A percentile compares a stretch with the other conserved stretches of the same genome.
Conservation (phyloP, 2,113 vertebrate genomes). For the Lepisosteus osseus region DNA sequence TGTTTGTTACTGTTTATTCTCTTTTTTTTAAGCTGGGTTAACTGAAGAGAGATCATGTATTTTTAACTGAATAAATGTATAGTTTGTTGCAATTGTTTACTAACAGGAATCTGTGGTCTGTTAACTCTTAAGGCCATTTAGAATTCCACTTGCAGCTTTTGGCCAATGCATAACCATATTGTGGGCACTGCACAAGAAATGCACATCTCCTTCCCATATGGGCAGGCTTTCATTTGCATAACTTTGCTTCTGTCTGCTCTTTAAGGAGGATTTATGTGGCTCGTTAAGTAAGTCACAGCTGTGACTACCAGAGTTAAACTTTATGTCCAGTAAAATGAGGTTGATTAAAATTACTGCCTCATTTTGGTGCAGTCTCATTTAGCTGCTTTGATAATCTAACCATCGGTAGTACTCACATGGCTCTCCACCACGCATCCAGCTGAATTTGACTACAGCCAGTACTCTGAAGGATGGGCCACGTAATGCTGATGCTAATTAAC, state of each 20-base stretch:
- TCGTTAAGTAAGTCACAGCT: constrained; percentile 72
- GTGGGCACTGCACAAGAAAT: not conserved
- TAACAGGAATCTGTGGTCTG: not conserved
- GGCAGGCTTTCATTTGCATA: constrained; percentile 66
- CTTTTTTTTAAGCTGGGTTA: not conserved
- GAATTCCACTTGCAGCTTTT: not conserved
- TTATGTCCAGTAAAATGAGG: constrained; percentile 56
- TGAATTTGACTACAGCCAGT: not conserved
- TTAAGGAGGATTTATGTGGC: constrained; percentile 77
- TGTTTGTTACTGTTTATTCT: not conserved
- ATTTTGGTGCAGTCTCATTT: constrained; percentile 9
- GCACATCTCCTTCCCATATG: constrained; percentile 20
- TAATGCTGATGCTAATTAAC: not conserved
- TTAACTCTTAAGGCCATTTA: not conserved
- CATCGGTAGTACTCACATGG: not conserved
- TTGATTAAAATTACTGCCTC: constrained; percentile 51
- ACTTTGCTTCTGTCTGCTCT: constrained; percentile 64
- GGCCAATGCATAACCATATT: not conserved
- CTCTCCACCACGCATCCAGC: not conserved
- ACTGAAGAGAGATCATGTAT: too few species aligned
- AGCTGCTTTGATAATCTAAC: not conserved
- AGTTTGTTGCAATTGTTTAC: not conserved
- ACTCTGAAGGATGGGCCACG: not conserved
- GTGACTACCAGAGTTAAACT: constrained; percentile 63
- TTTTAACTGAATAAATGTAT: not conserved